Percentiles rank a stretch among this genome's conserved stretches.
These are phyloP conservation scores for Hydrophis major DNA, from an alignment of 2,797 vertebrate species.

Conservation along the genomic window DNA sequence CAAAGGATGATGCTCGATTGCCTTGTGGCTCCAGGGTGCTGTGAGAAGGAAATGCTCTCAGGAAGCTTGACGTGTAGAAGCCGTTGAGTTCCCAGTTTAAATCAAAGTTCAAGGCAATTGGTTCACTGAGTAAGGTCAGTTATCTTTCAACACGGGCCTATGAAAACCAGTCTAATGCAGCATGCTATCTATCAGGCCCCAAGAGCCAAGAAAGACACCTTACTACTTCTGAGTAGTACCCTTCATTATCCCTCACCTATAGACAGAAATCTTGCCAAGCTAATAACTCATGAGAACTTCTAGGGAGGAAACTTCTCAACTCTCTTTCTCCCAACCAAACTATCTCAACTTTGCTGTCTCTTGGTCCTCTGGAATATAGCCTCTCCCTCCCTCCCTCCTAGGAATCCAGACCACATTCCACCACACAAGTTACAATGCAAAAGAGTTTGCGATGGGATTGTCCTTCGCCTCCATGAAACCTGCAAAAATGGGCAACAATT, in stretches of 20 bases:
- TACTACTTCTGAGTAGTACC: background rate
- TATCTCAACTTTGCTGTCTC: too few species aligned
- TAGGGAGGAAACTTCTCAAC: background rate
- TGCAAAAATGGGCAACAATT: background rate
- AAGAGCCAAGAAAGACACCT: background rate
- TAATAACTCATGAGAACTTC: background rate
- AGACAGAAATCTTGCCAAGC: background rate
- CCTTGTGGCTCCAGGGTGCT: background rate
- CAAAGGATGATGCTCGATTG: background rate
- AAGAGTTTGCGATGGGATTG: background rate
- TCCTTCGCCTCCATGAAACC: background rate
- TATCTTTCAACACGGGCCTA: background rate
- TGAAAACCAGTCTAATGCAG: background rate
- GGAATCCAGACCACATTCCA: background rate
- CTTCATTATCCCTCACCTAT: too few species aligned
- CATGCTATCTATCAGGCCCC: background rate
- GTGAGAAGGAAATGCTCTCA: background rate
- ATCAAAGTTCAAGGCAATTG: background rate
- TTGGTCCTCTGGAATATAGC: too few species aligned
- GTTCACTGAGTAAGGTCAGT: too few species aligned
- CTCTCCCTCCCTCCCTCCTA: too few species aligned
- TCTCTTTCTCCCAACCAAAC: too few species aligned
- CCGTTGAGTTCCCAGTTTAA: background rate
- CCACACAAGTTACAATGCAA: background rate
- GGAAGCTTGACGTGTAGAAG: background rate